A percentile compares a stretch with the other conserved stretches of the same genome.
phyloP scores from a whole-genome alignment of 2,113 vertebrate species.

The Anarhynchus alexandrinus region DNA sequence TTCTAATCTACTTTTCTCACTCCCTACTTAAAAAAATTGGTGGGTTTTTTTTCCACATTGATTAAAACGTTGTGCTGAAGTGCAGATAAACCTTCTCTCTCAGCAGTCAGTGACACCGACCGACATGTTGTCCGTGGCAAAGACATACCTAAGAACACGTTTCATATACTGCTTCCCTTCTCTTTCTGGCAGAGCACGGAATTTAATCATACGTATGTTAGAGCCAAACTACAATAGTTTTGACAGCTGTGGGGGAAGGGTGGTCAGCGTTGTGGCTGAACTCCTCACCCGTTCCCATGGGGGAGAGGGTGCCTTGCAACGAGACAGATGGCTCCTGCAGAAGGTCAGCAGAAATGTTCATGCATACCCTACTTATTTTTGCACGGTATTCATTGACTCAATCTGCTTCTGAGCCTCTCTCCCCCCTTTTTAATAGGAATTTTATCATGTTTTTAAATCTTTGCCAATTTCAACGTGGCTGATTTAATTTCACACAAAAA shows the following conservation, averaged over 20 bases:
- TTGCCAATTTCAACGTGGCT: background rate
- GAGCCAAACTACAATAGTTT: background rate
- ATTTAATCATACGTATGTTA: background rate
- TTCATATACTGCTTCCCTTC: background rate
- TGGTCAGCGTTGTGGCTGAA: background rate
- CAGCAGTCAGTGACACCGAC: background rate
- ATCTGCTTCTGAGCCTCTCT: background rate
- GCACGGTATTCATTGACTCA: background rate
- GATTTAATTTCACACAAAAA: constrained; percentile 28
- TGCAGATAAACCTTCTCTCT: background rate
- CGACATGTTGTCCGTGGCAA: background rate
- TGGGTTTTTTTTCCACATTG: background rate
- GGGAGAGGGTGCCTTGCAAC: background rate
- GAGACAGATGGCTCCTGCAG: constrained; percentile 10
- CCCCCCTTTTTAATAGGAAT: background rate
- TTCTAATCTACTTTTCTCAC: background rate
- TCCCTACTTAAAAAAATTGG: background rate
- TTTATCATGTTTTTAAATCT: constrained; percentile 42
- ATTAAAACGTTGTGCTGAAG: background rate
- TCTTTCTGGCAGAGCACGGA: background rate
- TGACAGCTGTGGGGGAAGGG: constrained; percentile 14
- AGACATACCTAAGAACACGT: background rate
- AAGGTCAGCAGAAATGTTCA: constrained; percentile 15
- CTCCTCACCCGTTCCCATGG: background rate
- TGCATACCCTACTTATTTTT: background rate